Evolutionary conservation across 2,888 invertebrate species (phyloP).

Genomic region (Microchrysa polita): DNA sequence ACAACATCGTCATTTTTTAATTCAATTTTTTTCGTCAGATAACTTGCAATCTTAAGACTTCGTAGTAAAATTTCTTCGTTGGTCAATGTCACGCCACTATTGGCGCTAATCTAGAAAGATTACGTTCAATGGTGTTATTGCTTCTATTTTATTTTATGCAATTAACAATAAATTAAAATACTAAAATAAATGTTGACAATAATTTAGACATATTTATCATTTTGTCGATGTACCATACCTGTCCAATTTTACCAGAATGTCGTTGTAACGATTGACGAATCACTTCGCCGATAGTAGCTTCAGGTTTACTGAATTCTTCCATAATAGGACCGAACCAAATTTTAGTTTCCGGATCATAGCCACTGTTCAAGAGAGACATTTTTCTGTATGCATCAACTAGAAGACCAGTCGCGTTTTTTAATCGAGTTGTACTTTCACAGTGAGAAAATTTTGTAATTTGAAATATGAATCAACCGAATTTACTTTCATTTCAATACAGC

Average conservation of each 20-base stretch:
- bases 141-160: neutral
- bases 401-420: too few relatives aligned
- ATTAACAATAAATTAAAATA: neutral
- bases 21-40: conserved; percentile 48
- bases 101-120: conserved; percentile 61
- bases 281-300: conserved; percentile 58
- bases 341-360: conserved; percentile 55
- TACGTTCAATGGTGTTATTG: neutral
- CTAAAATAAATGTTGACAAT: neutral
- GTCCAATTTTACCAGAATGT: conserved; percentile 18
- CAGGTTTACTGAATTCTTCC: conserved; percentile 55
- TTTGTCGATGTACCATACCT: conserved; percentile 9
- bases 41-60: conserved; percentile 54
- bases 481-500: too few relatives aligned
- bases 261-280: conserved; percentile 46
- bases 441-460: too few relatives aligned
- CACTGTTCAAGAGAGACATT: conserved; percentile 48
- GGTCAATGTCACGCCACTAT: conserved; percentile 57
- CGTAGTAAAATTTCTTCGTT: conserved; percentile 56
- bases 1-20: conserved; percentile 60
- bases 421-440: too few relatives aligned
- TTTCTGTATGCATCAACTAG: too few relatives aligned
- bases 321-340: conserved; percentile 57
- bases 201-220: too few relatives aligned
- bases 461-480: too few relatives aligned